These are phyloP conservation scores for Neosalanx taihuensis DNA, from an alignment of 2,797 vertebrate species.

Conservation along the genomic window DNA sequence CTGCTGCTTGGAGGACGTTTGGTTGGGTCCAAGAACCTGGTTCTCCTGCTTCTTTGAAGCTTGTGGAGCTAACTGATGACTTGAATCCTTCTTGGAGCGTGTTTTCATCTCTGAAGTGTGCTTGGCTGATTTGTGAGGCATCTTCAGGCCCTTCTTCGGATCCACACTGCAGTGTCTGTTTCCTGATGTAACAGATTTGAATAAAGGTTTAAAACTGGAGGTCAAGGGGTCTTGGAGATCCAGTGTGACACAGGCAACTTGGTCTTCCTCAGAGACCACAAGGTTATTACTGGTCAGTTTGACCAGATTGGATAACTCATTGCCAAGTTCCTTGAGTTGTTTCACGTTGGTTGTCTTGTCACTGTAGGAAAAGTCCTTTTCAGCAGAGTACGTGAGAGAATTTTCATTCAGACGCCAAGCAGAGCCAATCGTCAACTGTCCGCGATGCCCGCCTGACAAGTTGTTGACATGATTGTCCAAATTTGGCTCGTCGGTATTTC, in stretches of 20 bases:
- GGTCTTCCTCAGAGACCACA: constrained; percentile 53
- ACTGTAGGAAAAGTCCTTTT: constrained; percentile 15
- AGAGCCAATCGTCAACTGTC: not conserved
- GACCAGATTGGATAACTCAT: constrained; percentile 51
- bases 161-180: constrained; percentile 3
- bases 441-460: constrained; percentile 16
- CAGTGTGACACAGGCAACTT: constrained; percentile 62
- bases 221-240: constrained; percentile 58
- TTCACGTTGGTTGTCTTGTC: constrained; percentile 28
- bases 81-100: constrained; percentile 63
- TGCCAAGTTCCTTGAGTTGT: constrained; percentile 45
- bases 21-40: constrained; percentile 14
- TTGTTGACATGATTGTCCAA: constrained; percentile 23
- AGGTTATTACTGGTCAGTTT: constrained; percentile 48
- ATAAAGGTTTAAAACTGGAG: constrained; percentile 16
- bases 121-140: constrained; percentile 70
- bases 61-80: constrained; percentile 49
- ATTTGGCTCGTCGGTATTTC: constrained; percentile 34
- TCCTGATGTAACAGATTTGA: constrained; percentile 28
- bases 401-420: constrained; percentile 1
- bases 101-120: constrained; percentile 53
- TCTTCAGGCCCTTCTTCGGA: constrained; percentile 41
- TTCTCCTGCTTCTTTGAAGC: constrained; percentile 58
- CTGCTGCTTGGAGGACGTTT: constrained; percentile 49
- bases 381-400: constrained; percentile 5